Percentiles rank a stretch among this genome's conserved stretches.
Conservation (phyloP, 2,888 invertebrate species). For the Stictocephala bisonia region DNA sequence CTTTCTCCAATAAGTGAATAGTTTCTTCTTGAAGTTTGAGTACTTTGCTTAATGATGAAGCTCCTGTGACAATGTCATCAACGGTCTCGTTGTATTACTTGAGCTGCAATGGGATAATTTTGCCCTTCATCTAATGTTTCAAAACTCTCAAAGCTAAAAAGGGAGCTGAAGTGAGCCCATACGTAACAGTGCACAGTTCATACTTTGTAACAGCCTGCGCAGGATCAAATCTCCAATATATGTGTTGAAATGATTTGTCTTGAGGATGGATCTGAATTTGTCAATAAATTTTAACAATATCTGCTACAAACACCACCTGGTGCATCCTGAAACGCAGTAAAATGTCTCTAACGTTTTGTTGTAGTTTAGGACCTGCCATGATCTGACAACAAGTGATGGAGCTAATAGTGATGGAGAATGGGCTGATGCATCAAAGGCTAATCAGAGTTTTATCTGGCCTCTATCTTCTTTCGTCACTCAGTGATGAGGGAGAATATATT, state of each 20-base stretch:
- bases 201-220: constrained; percentile 48
- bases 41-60: constrained; percentile 51
- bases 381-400: no score
- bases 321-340: constrained; percentile 53
- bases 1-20: constrained; percentile 44
- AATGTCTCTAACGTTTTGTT: constrained; percentile 55
- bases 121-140: constrained; percentile 51
- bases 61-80: constrained; percentile 57
- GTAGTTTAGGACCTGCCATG: constrained; percentile 55
- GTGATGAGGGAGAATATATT: constrained; percentile 51
- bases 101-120: constrained; percentile 51
- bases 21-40: constrained; percentile 50
- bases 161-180: constrained; percentile 54
- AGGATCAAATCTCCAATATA: constrained; percentile 48
- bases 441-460: constrained; percentile 55
- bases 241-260: constrained; percentile 54
- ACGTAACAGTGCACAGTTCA: constrained; percentile 52
- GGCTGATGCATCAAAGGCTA: constrained; percentile 58
- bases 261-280: constrained; percentile 52
- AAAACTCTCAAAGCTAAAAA: constrained; percentile 51
- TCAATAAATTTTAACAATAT: constrained; percentile 58
- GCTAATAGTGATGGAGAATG: constrained; percentile 49
- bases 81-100: constrained; percentile 51
- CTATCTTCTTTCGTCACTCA: constrained; percentile 49
- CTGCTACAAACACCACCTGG: constrained; percentile 54